Base-by-base conservation (phyloP, 2,113 vertebrate genomes). In the Neofelis nebulosa region DNA sequence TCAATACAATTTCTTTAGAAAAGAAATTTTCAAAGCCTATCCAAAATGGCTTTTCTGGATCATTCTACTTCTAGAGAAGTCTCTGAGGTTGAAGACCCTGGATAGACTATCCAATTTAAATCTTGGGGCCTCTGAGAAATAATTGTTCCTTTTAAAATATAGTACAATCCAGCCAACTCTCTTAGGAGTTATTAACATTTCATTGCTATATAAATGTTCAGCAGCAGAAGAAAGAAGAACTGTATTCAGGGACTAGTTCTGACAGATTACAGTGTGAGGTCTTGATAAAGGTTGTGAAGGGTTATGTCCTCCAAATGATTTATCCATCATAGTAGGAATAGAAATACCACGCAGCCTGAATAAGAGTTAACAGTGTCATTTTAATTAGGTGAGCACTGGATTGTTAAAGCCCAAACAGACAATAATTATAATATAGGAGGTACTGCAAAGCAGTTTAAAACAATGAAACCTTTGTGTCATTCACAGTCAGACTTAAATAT, bases 131-230 rank as follows among this genome's bases (percentile, higher is more conserved):
- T 89, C 33, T 52, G 79, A 92, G 80, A 94, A 94, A 89, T 69
- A 93, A 82, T 29, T 81, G 4, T 81, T 93, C 85, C 36, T 71
- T 94, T 63, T 80, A 71, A 83, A 89, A n/a, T 29, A 92, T 38
- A 73, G 79, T 92, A 83, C 80, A 95, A 89, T 36, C 36, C n/a
- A 83, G 36, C 41, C 73, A 97, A n/a, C 13, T 79, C 82, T 89
- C 92, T 80, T 25, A 76, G 90, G 78, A 76, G 71, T 87, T 79
- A 95, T 92, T 97, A 92, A 96, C 69, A 88, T 98, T 91, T 92
- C 71, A 57, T 82, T 89, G 52, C 73, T 78, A 18, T 81, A 63
- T 96, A 92, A 97, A 97, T 84, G 83, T 96, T 94, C 66, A 74
- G 25, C 71, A 78, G 21, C 69, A 66, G 48, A 55, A 86, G 52